Percentiles rank a stretch among this genome's conserved stretches.
Conservation (phyloP, 2,888 invertebrate genomes). For the Drosophila mimica region DNA sequence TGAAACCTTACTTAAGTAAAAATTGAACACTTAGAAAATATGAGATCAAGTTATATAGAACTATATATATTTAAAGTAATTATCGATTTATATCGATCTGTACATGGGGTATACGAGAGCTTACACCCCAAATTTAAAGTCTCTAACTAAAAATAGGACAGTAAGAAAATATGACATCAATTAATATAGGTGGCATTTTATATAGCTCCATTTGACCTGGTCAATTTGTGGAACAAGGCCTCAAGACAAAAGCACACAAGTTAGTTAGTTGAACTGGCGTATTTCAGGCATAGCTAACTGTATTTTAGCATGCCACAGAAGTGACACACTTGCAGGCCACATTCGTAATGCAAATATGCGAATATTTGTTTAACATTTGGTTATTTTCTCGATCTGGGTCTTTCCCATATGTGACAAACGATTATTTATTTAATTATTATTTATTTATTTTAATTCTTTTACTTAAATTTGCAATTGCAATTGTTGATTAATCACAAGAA, state of each 20-base stretch:
- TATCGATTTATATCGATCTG: background rate
- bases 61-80: background rate
- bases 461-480: background rate
- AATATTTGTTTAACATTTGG: background rate
- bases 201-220: too few relatives aligned
- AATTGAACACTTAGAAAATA: too few relatives aligned
- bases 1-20: too few relatives aligned
- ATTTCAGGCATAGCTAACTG: background rate
- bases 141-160: background rate
- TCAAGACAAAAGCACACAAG: background rate
- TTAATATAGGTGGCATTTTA: background rate
- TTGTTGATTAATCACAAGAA: background rate
- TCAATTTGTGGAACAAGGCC: background rate
- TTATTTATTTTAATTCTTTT: too few relatives aligned
- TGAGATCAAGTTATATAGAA: too few relatives aligned
- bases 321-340: conserved; percentile 36
- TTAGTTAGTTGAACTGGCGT: conserved; percentile 8
- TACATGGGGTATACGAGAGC: too few relatives aligned
- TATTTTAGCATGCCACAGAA: background rate
- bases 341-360: conserved; percentile 29
- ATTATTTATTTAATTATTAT: too few relatives aligned
- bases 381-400: conserved; percentile 24
- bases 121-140: too few relatives aligned
- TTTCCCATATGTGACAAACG: conserved; percentile 28
- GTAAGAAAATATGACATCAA: background rate